Evolutionary conservation across 2,113 vertebrate species (phyloP).

Genomic region (Oncorhynchus masou): DNA sequence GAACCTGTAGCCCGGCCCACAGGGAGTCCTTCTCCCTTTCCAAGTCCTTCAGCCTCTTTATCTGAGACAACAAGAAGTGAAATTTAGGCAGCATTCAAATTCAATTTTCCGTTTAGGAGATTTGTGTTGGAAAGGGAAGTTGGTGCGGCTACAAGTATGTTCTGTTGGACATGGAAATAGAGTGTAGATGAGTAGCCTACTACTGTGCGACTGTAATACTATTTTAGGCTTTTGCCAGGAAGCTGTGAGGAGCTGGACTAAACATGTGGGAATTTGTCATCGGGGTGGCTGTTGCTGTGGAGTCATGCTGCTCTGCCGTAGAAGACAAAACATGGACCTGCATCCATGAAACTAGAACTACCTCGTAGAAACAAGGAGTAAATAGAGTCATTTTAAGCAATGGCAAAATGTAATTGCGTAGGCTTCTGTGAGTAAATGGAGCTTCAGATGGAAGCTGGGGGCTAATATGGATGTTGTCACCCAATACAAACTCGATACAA

Average conservation of each 20-base stretch:
- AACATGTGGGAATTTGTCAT: conserved; percentile 53
- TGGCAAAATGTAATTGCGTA: no score
- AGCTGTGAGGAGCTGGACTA: conserved; percentile 36
- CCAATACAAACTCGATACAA: no score
- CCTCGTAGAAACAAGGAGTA: not conserved
- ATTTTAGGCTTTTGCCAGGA: conserved; percentile 31
- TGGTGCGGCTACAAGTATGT: not conserved
- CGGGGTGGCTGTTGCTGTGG: conserved; percentile 3
- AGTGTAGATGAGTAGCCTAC: no score
- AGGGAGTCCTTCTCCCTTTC: conserved; percentile 74
- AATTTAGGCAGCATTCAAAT: no score
- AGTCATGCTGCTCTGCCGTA: not conserved
- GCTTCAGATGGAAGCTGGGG: no score
- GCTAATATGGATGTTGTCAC: no score
- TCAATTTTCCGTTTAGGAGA: not conserved
- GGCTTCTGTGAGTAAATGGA: no score
- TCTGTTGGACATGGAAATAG: no score
- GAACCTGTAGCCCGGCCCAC: conserved; percentile 66
- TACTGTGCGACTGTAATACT: not conserved
- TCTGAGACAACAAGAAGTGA: conserved; percentile 40
- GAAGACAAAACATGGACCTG: conserved; percentile 3
- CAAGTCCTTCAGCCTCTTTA: conserved; percentile 67
- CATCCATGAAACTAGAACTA: conserved; percentile 14
- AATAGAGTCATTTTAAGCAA: no score
- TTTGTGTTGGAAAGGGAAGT: not conserved